A percentile compares a stretch with the other conserved stretches of the same genome.
Conservation (phyloP, 2,113 vertebrate genomes). For the Saccopteryx bilineata region DNA sequence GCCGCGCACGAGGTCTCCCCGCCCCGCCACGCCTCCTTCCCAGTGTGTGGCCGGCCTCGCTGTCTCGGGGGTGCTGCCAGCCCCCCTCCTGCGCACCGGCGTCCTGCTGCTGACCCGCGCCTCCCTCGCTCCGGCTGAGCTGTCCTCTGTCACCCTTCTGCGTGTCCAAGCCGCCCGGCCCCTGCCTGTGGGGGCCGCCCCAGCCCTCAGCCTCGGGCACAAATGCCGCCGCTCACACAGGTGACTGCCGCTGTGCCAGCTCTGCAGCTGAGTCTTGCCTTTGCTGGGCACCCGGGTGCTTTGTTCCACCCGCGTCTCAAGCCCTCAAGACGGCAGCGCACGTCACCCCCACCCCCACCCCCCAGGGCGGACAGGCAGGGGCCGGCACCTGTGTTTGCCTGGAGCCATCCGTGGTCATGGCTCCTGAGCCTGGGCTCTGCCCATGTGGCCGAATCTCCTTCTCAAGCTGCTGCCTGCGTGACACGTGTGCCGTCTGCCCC, state of each 20-base stretch:
- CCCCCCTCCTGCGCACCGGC: not conserved
- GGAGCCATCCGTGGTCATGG: accelerated
- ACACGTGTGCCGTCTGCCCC: no score
- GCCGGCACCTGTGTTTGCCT: no score
- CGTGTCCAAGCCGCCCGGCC: not conserved
- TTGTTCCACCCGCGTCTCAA: not conserved
- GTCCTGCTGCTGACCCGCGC: not conserved
- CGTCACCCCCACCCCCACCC: no score
- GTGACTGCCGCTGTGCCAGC: no score
- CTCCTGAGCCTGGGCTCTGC: not conserved
- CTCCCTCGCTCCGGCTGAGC: not conserved
- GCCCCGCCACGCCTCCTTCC: not conserved
- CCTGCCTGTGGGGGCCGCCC: not conserved
- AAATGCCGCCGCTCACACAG: not conserved
- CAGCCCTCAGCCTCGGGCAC: not conserved
- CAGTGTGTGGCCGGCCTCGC: not conserved
- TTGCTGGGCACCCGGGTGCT: not conserved
- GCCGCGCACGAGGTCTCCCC: not conserved
- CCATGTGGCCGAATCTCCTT: accelerated
- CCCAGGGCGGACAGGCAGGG: no score
- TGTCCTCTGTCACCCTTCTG: no score
- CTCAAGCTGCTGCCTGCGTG: not conserved
- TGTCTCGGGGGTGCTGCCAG: not conserved
- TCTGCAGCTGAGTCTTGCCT: not conserved
- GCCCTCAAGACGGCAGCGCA: not conserved